phyloP scores from a whole-genome alignment of 2,113 vertebrate genomes.

The Connochaetes taurinus region DNA sequence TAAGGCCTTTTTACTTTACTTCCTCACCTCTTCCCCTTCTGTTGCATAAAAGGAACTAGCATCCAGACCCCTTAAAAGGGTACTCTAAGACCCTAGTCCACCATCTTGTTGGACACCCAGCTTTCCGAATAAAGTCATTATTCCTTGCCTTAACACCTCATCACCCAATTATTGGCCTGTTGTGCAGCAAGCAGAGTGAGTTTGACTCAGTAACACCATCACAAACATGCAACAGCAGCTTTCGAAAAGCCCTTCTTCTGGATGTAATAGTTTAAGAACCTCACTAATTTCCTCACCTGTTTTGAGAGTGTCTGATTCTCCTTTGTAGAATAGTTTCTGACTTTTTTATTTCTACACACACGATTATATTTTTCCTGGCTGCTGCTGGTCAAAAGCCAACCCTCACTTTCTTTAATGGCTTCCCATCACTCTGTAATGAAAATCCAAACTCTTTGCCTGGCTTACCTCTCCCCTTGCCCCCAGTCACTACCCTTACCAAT shows the following conservation, averaged over 20 bases:
- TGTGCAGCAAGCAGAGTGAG: neutral
- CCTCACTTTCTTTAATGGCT: neutral
- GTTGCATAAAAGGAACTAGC: neutral
- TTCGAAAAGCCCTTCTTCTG: neutral
- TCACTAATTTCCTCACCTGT: neutral
- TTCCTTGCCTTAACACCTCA: neutral
- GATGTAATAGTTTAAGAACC: neutral
- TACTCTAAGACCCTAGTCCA: neutral
- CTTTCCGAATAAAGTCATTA: neutral
- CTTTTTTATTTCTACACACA: neutral
- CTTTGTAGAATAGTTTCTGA: neutral
- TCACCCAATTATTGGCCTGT: neutral
- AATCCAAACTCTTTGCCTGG: neutral
- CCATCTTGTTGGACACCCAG: neutral
- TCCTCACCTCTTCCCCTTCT: neutral
- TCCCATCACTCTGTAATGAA: neutral
- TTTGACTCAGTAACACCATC: neutral
- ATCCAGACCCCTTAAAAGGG: neutral
- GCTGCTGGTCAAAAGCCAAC: neutral
- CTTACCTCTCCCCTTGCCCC: rapidly evolving
- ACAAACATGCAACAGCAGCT: neutral
- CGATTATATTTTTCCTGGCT: neutral
- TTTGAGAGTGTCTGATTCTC: neutral
- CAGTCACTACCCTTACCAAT: neutral
- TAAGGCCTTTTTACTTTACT: neutral